phyloP scores from a whole-genome alignment of 2,113 vertebrate species.

The Crotalus tigris region DNA sequence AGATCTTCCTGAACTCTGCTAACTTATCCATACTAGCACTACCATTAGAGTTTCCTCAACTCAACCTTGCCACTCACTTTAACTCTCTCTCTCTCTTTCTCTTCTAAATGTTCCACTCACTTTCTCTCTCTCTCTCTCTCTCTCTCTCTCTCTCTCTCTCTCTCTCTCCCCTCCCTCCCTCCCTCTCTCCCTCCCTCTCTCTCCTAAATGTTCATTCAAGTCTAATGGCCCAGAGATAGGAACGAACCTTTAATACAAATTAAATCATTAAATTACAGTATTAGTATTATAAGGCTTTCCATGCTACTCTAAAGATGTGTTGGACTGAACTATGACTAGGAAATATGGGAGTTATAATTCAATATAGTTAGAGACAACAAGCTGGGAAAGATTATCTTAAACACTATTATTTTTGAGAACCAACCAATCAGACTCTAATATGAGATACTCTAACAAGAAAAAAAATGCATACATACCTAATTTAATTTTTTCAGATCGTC shows the following conservation, averaged over 20 bases:
- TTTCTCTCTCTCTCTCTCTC: too few species aligned
- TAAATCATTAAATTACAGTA: background rate
- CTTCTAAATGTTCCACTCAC: too few species aligned
- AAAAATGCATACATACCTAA: slow-evolving; percentile 73
- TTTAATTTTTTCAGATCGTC: slow-evolving; percentile 79
- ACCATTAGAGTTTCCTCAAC: background rate
- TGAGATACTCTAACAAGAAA: slow-evolving; percentile 4
- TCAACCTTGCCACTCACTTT: too few species aligned
- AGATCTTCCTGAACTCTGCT: background rate
- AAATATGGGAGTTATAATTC: background rate
- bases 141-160: too few species aligned
- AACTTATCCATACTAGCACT: background rate
- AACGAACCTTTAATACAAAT: background rate
- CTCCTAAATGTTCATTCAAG: background rate
- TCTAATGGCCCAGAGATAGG: background rate
- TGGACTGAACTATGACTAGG: background rate
- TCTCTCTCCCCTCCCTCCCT: too few species aligned
- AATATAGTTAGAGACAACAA: background rate
- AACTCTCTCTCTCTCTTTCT: background rate
- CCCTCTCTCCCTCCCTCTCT: background rate
- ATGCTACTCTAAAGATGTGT: background rate
- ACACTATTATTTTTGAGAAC: background rate
- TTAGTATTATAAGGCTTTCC: background rate
- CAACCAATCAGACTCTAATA: background rate
- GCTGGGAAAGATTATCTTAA: background rate